Evolutionary conservation across 2,797 vertebrate genomes (phyloP), one percentile per base, ranked within the genome.

Genomic region (Semotilus atromaculatus): DNA sequence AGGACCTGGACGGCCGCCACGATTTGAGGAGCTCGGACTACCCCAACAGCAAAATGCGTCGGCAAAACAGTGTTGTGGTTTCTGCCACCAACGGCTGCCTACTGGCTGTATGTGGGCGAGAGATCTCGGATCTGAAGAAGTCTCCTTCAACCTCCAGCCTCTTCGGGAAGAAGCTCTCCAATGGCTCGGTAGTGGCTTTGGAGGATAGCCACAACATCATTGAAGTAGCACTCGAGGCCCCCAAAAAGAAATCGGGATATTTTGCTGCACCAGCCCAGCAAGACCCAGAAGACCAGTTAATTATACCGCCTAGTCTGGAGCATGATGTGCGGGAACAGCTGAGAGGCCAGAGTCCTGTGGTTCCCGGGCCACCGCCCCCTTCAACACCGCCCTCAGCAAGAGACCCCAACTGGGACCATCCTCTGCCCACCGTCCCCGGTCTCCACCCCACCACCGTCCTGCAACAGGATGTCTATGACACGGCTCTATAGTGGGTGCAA

Each of bases 181-280:
- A 99, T 13, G 98, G 98, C 89, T 99, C 98, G 0, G 96, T 99
- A 40, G 98, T 99, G 34, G 97, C 96, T 83, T 95, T 96, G 1
- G 97, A 98, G 92, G 97, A 99, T 81, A 98, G 97, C 88, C 97
- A 98, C 86, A 98, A 99, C 90, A 94, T 99, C 80, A 99, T 99
- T 0, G 98, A 99, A 89, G 97, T 99, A 88, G 98, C 97, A 43
- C 95, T 98, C 51, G 98, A 98, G 90, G 98, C 96, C 58, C 98
- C 98, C 23, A 99, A 97, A 91, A 99, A 97, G 92, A 99, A 98
- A 91, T 98, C 97, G 0, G 98, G 98, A 75, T 99, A 99, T 92
- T 99, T 99, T 91, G 97, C 96, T 38, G 98, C 98, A 81, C 97
- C 98, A 0, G 96, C 97, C 62, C 98, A 99, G 92, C 93, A 96